A percentile compares a stretch with the other conserved stretches of the same genome.
Evolutionary conservation across 2,888 invertebrate genomes (phyloP).

Genomic region (Allolobophora icterica): DNA sequence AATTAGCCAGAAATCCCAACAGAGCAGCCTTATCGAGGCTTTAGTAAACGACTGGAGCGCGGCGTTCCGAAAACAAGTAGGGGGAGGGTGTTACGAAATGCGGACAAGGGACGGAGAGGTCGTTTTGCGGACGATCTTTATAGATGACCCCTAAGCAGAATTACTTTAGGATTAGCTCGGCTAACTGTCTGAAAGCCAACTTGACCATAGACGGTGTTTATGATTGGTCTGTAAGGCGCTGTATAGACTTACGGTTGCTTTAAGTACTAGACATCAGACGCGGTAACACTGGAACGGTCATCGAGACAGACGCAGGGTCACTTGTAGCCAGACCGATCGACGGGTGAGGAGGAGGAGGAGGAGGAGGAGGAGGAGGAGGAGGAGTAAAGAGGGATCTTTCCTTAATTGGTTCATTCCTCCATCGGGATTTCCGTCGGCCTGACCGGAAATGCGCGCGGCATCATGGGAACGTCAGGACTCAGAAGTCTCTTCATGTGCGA

Average conservation of each 20-base stretch:
- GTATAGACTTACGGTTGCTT: too few relatives aligned
- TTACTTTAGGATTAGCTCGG: too few relatives aligned
- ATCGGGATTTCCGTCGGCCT: background rate
- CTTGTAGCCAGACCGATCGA: background rate
- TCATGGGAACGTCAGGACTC: conserved; percentile 1
- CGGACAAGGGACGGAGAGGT: too few relatives aligned
- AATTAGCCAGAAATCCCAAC: too few relatives aligned
- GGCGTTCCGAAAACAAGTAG: too few relatives aligned
- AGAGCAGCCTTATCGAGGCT: too few relatives aligned
- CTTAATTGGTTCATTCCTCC: conserved; percentile 11
- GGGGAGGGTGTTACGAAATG: too few relatives aligned
- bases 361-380: background rate
- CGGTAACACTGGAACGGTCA: background rate
- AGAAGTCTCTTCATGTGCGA: background rate
- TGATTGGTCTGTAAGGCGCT: background rate
- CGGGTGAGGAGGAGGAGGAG: background rate
- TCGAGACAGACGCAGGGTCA: background rate
- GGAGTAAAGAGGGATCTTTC: background rate
- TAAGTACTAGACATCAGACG: background rate
- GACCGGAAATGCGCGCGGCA: background rate
- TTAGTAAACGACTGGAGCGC: too few relatives aligned
- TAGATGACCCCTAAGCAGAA: too few relatives aligned
- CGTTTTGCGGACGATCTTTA: too few relatives aligned
- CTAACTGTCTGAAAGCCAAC: background rate
- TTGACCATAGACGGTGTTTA: background rate